Base-by-base conservation (phyloP, 1,140 invertebrate species). In the Orius laevigatus region DNA sequence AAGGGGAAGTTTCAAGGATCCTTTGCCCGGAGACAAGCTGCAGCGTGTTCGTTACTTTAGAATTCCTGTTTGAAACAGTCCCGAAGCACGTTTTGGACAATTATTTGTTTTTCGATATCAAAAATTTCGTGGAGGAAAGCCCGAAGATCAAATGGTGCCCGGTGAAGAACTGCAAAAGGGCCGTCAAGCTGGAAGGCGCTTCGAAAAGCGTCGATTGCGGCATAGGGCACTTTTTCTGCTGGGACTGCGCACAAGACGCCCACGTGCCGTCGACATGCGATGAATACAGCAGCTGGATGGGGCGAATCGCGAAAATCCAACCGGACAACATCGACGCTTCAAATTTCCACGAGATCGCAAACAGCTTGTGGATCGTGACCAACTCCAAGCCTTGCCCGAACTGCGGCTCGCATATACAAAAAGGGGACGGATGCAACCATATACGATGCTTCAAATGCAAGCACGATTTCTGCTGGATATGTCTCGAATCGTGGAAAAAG, bases 391-490 rank as follows among this genome's bases (percentile, higher is more conserved):
- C 77, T 8, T 83, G 79, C 62, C 75, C 75, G 10, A 79, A 78
- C 58, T 82, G 80, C 60, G 74, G 76, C 55, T 75, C 74, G 51
- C 78, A 78, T 5, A 82, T 83, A 53, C 78, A 83, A 63, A 82
- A 82, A 58, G 81, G 80, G 60, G 80, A 82, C 63, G 80, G 80
- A 0, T 83, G 80, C 60, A 83, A 83, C 61, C 80, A 82, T 56
- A 81, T 82, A 74, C 79, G 80, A 56, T 83, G 80, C 62, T 77
- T 73, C 14, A 81, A 81, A 73, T 82, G 80, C 60, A 81, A 81
- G 66, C 74, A 74, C 64, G 78, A 82, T 56, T 83, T 80, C 58
- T 81, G 79, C 62, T 81, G 80, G 80, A 76, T 82, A 12, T 83
- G 80, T 61, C 64, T 81, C 55, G 79, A 81, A 57, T 72, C 72